Base-by-base conservation (phyloP, 2,888 invertebrate species). In the Patella depressa region DNA sequence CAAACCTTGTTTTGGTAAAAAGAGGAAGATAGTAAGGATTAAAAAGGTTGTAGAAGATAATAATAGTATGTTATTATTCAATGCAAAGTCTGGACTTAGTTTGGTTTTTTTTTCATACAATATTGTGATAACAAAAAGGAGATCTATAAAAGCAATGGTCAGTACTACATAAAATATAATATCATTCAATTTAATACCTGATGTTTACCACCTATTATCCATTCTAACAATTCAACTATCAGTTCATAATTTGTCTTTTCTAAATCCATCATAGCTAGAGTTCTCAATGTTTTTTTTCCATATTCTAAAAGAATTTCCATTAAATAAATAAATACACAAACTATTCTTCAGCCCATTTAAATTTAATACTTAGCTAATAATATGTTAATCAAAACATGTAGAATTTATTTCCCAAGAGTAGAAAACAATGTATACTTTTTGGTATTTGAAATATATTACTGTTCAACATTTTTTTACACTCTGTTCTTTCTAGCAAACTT, bases 191-290 rank as follows among this genome's bases (percentile, higher is more conserved):
- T 9, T 45, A 45, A 45, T 69, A 83, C 81, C 74, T 82, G 74
- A 79, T 81, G 82, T 14, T 86, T 76, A 7, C 84, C 88, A 1
- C 81, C 78, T 9, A 88, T 85, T 70, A 89, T 86, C 85, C 85
- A 90, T 70, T 85, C 87, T 79, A 90, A 78, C 53, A 97, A 92
- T 73, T 93, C 92, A 24, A 94, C 93, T 19, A 97, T 93, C 29
- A 98, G 93, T 15, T 95, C 93, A 3, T 95, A 87, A 88, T 95
- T 94, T 14, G 96, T 89, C 5, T 94, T 93, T 91, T 97, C 97
- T 17, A 95, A 94, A 81, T 94, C 93, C 4, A 93, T 93, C 88
- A 95, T 94, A 76, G 93, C 91, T 74, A 98, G 90, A 77, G 94
- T 93, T 74, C 93, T 91, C 74, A 95, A 93, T 0, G 95, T 94